Percentiles rank a stretch among this genome's conserved stretches.
These are phyloP conservation scores for Ophion slaviceki DNA, from an alignment of 2,888 invertebrate genomes.

Conservation along the genomic window DNA sequence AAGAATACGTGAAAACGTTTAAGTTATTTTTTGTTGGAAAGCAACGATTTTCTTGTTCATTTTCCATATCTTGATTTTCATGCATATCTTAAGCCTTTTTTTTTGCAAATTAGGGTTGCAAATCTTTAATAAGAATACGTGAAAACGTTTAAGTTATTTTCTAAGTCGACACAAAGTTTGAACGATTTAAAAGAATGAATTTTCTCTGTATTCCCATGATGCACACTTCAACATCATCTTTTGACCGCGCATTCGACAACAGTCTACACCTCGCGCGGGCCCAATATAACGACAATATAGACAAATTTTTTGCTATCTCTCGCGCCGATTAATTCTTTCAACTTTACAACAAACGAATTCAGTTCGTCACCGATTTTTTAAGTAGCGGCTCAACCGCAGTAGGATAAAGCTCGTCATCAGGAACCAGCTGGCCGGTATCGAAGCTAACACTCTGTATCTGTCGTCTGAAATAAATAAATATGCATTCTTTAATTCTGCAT, in stretches of 20 bases:
- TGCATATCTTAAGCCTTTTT: too few species aligned
- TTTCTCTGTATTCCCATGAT: too few species aligned
- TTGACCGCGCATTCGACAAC: not conserved
- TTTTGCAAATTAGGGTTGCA: too few species aligned
- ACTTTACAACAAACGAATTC: slow-evolving; percentile 28
- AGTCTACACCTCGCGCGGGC: slow-evolving; percentile 4
- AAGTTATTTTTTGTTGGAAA: too few species aligned
- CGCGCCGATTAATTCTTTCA: slow-evolving; percentile 26
- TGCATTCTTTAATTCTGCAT: not conserved
- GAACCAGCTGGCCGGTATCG: slow-evolving; percentile 91
- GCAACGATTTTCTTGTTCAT: too few species aligned
- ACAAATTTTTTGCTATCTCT: slow-evolving; percentile 51
- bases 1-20: too few species aligned
- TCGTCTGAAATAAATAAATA: slow-evolving; percentile 87
- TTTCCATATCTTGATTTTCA: too few species aligned
- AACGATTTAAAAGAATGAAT: too few species aligned
- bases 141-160: too few species aligned
- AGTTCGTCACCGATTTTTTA: slow-evolving; percentile 79
- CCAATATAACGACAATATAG: slow-evolving; percentile 35
- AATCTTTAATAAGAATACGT: too few species aligned
- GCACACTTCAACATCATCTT: too few species aligned
- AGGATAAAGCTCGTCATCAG: slow-evolving; percentile 88
- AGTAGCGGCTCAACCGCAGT: slow-evolving; percentile 78
- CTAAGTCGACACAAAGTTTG: too few species aligned
- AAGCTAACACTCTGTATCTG: slow-evolving; percentile 90